Evolutionary conservation across 2,888 invertebrate species (phyloP).

Genomic region (Junonia oenone): DNA sequence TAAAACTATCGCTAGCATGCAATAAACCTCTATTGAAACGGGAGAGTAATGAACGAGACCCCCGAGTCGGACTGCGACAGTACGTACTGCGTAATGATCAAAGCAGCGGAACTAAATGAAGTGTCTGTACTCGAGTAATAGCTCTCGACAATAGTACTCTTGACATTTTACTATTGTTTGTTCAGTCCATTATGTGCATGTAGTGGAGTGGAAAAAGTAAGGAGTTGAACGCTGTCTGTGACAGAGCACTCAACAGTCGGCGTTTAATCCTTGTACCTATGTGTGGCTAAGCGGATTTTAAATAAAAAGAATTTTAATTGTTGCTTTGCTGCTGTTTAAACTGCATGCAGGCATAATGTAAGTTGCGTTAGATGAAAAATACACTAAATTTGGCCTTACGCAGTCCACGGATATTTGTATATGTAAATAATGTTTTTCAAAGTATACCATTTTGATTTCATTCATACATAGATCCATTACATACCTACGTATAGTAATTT

Average conservation of each 20-base stretch:
- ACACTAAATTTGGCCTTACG: not conserved
- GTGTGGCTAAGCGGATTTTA: slow-evolving; percentile 21
- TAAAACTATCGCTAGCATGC: not conserved
- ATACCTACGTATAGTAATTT: too few species aligned
- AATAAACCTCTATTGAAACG: not conserved
- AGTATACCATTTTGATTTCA: too few species aligned
- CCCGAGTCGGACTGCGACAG: slow-evolving; percentile 3
- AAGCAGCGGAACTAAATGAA: slow-evolving; percentile 24
- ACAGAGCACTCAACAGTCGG: slow-evolving; percentile 33
- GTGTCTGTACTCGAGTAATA: slow-evolving; percentile 29
- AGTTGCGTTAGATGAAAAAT: not conserved
- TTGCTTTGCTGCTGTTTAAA: not conserved
- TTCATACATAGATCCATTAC: too few species aligned
- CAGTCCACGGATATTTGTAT: not conserved
- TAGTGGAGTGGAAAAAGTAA: slow-evolving; percentile 56
- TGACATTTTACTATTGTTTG: slow-evolving; percentile 53
- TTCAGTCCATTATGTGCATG: slow-evolving; percentile 48
- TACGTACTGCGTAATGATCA: slow-evolving; percentile 14
- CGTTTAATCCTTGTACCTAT: slow-evolving; percentile 28
- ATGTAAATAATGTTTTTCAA: too few species aligned
- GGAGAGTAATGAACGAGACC: slow-evolving; percentile 5
- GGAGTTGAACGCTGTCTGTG: slow-evolving; percentile 46
- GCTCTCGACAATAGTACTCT: slow-evolving; percentile 42
- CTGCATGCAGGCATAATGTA: not conserved
- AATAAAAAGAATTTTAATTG: slow-evolving; percentile 2